A percentile compares a stretch with the other conserved stretches of the same genome.
Conservation (phyloP, 30 jellyfish, hydroid and myxozoan species). For the Aurelia aurita complex sp. Pacific region DNA sequence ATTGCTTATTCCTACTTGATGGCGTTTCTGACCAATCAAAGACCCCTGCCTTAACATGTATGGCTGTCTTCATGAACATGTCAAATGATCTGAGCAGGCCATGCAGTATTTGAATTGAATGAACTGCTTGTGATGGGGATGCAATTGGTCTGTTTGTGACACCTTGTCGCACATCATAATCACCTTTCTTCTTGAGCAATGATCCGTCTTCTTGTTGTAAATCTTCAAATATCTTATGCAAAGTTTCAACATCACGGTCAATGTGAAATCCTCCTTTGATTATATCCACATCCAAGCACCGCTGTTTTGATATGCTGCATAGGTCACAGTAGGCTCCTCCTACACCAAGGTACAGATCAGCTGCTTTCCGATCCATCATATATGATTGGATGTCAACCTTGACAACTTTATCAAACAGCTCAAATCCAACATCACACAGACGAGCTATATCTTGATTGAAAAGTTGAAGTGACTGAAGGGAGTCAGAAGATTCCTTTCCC, state of each 20-base stretch:
- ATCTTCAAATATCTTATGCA: slow-evolving; percentile 1
- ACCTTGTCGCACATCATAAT: slow-evolving; percentile 7
- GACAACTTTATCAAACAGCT: neutral
- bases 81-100: slow-evolving; percentile 25
- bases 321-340: slow-evolving; percentile 36
- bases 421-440: neutral
- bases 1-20: neutral
- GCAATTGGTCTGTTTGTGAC: slow-evolving; percentile 27
- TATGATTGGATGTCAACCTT: slow-evolving; percentile 8
- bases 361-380: slow-evolving; percentile 28
- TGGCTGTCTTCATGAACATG: too few relatives aligned
- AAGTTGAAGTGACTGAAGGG: slow-evolving; percentile 17
- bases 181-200: neutral
- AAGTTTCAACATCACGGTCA: neutral
- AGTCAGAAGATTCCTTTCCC: slow-evolving; percentile 42
- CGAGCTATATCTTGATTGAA: slow-evolving; percentile 12
- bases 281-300: neutral
- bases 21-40: too few relatives aligned
- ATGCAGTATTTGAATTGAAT: slow-evolving; percentile 35
- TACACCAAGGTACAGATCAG: slow-evolving; percentile 10
- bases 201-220: slow-evolving; percentile 14
- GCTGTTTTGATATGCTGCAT: neutral
- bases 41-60: too few relatives aligned
- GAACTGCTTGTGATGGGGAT: neutral
- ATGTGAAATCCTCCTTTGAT: slow-evolving; percentile 10